Evolutionary conservation across 2,113 vertebrate genomes (phyloP).

Genomic region (Misgurnus mizolepis): DNA sequence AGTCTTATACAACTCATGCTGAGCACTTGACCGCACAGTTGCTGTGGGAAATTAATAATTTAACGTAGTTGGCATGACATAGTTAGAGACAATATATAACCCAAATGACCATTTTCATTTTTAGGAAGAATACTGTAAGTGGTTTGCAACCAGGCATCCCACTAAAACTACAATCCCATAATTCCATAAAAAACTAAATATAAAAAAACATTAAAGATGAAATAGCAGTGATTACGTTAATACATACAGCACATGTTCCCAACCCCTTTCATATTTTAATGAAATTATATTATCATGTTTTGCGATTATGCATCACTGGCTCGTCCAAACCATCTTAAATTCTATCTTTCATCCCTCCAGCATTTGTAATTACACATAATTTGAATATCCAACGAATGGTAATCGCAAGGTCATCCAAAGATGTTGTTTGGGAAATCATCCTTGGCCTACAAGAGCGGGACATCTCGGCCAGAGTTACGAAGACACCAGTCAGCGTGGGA

Average conservation of each 20-base stretch:
- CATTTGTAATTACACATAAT: slow-evolving; percentile 36
- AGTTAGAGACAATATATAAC: too few species aligned
- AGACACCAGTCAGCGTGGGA: slow-evolving; percentile 17
- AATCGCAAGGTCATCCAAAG: slow-evolving; percentile 46
- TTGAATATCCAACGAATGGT: slow-evolving; percentile 47
- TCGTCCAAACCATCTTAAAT: neutral
- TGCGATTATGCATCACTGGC: neutral
- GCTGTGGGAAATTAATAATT: too few species aligned
- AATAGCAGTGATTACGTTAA: neutral
- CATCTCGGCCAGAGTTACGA: slow-evolving; percentile 21
- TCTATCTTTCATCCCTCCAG: slow-evolving; percentile 25
- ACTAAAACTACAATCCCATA: too few species aligned
- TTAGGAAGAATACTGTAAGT: too few species aligned
- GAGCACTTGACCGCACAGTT: too few species aligned
- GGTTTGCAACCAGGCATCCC: too few species aligned
- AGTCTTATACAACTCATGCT: too few species aligned
- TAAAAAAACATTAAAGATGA: neutral
- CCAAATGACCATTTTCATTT: neutral
- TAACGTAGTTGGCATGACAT: too few species aligned
- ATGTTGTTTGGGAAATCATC: slow-evolving; percentile 42
- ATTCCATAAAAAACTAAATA: too few species aligned
- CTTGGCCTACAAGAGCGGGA: slow-evolving; percentile 28
- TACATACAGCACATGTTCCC: neutral
- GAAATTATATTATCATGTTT: too few species aligned
- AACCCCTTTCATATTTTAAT: neutral